Evolutionary conservation across 1,140 invertebrate genomes (phyloP).

Genomic region (Dryas iulia): DNA sequence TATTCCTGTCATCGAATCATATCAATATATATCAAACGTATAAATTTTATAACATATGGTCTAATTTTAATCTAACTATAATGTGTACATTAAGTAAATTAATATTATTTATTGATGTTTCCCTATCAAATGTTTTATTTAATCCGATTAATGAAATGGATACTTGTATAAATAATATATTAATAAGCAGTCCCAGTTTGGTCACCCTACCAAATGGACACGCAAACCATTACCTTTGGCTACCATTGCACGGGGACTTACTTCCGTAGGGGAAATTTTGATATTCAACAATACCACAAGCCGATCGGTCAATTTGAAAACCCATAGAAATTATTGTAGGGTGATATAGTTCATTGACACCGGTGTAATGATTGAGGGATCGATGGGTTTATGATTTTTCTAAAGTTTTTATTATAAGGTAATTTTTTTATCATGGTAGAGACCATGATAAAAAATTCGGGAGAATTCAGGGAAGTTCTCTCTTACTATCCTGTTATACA

Average conservation of each 20-base stretch:
- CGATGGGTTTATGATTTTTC: neutral
- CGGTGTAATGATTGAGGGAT: neutral
- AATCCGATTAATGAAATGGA: slow-evolving; percentile 31
- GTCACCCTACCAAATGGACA: slow-evolving; percentile 35
- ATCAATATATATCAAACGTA: too few species aligned
- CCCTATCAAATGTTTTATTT: slow-evolving; percentile 20
- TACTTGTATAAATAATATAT: slow-evolving; percentile 13
- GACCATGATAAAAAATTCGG: too few species aligned
- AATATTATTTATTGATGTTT: neutral
- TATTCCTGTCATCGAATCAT: too few species aligned
- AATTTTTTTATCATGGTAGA: too few species aligned
- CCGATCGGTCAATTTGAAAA: slow-evolving; percentile 42
- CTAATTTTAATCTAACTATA: too few species aligned
- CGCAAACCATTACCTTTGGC: slow-evolving; percentile 24
- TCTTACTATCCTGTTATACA: too few species aligned
- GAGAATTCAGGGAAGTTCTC: too few species aligned
- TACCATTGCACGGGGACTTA: slow-evolving; percentile 28
- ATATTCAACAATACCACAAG: slow-evolving; percentile 44
- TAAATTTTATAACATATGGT: too few species aligned
- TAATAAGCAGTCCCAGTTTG: slow-evolving; percentile 23
- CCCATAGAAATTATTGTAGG: slow-evolving; percentile 31
- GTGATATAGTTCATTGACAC: slow-evolving; percentile 39
- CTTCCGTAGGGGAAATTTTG: slow-evolving; percentile 46
- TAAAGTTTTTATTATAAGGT: neutral
- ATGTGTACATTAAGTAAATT: slow-evolving; percentile 3